Percentiles rank a stretch among this genome's conserved stretches.
These are phyloP conservation scores for Heterodera filipjevi DNA, from an alignment of 2,888 invertebrate species.

Conservation along the genomic window DNA sequence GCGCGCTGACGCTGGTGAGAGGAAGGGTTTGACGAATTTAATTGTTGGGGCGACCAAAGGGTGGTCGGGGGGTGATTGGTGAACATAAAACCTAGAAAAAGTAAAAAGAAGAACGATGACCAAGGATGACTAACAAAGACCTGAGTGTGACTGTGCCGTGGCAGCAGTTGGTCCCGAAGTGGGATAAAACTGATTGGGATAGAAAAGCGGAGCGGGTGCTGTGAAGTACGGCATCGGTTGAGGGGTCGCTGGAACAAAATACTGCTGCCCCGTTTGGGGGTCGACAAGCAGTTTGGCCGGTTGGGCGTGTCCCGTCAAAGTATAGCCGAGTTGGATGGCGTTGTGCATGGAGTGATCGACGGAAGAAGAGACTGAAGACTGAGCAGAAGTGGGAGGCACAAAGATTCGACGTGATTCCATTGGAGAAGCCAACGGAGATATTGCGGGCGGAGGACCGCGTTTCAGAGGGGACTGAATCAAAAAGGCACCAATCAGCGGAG, in stretches of 20 bases:
- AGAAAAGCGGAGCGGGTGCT: slow-evolving; percentile 19
- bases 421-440: slow-evolving; percentile 24
- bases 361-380: background rate
- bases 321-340: slow-evolving; percentile 1
- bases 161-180: slow-evolving; percentile 2
- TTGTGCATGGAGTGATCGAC: background rate
- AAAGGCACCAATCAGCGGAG: too few species aligned
- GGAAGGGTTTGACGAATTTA: background rate
- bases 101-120: background rate
- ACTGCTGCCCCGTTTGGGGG: slow-evolving; percentile 47
- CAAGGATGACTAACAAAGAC: too few species aligned
- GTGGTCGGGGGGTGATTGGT: slow-evolving; percentile 7
- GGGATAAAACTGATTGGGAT: slow-evolving; percentile 28
- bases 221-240: slow-evolving; percentile 44
- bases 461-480: slow-evolving; percentile 19
- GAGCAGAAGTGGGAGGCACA: background rate
- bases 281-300: slow-evolving; percentile 39
- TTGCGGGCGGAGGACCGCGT: slow-evolving; percentile 3
- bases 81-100: slow-evolving; percentile 16
- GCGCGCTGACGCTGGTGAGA: background rate
- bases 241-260: slow-evolving; percentile 39
- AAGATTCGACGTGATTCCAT: slow-evolving; percentile 28
- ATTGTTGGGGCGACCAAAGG: slow-evolving; percentile 16
- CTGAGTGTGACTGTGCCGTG: slow-evolving; percentile 15
- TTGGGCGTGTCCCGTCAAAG: slow-evolving; percentile 3